These are phyloP conservation scores for Eilema caniola DNA, from an alignment of 2,888 invertebrate genomes.

Conservation along the genomic window DNA sequence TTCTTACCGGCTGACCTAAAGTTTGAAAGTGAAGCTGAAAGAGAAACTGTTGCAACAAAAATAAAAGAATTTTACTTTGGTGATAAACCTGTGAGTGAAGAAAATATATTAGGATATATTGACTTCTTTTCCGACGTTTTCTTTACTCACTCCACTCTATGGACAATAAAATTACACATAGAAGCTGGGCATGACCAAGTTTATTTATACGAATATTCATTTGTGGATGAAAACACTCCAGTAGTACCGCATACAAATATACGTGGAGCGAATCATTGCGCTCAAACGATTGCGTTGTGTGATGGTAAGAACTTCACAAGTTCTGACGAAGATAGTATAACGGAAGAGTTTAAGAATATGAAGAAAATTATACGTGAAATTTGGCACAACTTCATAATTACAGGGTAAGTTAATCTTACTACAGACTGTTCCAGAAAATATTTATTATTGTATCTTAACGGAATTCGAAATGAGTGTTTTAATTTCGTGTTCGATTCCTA, in stretches of 20 bases:
- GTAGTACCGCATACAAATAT: conserved; percentile 44
- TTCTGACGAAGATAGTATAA: conserved; percentile 18
- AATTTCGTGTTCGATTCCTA: too few species aligned
- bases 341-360: conserved; percentile 44
- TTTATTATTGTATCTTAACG: too few species aligned
- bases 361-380: conserved; percentile 33
- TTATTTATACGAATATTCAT: conserved; percentile 59
- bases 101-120: conserved; percentile 50
- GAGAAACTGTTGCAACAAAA: conserved; percentile 48
- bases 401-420: neutral
- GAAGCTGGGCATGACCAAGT: conserved; percentile 52
- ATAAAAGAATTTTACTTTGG: conserved; percentile 63
- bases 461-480: too few species aligned
- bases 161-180: conserved; percentile 46
- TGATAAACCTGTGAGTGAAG: conserved; percentile 44
- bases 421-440: too few species aligned
- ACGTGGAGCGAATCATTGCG: conserved; percentile 57
- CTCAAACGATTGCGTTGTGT: conserved; percentile 46
- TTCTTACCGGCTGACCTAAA: conserved; percentile 65
- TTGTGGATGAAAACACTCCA: conserved; percentile 46
- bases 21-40: conserved; percentile 53
- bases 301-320: conserved; percentile 23
- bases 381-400: conserved; percentile 21
- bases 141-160: conserved; percentile 49
- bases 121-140: conserved; percentile 58